Evolutionary conservation across 2,888 invertebrate genomes (phyloP), one percentile per base, ranked within the genome.

Genomic region (Argynnis bischoffii): DNA sequence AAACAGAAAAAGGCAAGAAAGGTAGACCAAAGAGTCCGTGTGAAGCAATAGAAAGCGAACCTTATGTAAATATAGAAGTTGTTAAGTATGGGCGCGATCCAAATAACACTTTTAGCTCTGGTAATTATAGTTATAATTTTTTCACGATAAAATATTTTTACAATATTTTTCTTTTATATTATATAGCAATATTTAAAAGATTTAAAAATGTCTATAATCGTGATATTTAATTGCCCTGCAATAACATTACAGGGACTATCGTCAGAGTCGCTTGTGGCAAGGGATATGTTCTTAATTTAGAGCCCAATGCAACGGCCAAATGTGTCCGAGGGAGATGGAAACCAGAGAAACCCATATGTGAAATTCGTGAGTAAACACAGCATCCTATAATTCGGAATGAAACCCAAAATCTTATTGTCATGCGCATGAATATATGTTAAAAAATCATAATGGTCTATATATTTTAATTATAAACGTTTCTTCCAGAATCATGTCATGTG

Each of bases 281-380:
- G 73, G 97, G 97, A 4, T 97, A 96, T 78, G 95, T 95, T 14
- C 88, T 96, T 4, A 97, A 97, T 81, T 90, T 97, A 70, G 95
- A 95, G 66, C 93, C 93, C 64, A 97, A 97, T 80, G 94, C 94
- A 3, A 97, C 97, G 0, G 96, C 96, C 0, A 95, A 95, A 78
- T 98, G 98, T 82, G 95, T 96, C 3, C 93, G 96, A 71, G 98
- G 98, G 0, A 94, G 96, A 74, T 98, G 98, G 98, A 96, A 95
- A 77, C 97, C 97, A 0, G 94, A 94, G 71, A 95, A 95, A 76
- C 98, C 98, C 0, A 94, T 94, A 76, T 98, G 98, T 84, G 93
- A 95, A 79, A 95, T 97, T 79, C 92, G 97, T 97, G 92, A 94
- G 94, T 93, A 75, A 61, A 65, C 26, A 67, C 47, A 55, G 16